Evolutionary conservation across 2,113 vertebrate genomes (phyloP).

Genomic region (Callipepla californica): DNA sequence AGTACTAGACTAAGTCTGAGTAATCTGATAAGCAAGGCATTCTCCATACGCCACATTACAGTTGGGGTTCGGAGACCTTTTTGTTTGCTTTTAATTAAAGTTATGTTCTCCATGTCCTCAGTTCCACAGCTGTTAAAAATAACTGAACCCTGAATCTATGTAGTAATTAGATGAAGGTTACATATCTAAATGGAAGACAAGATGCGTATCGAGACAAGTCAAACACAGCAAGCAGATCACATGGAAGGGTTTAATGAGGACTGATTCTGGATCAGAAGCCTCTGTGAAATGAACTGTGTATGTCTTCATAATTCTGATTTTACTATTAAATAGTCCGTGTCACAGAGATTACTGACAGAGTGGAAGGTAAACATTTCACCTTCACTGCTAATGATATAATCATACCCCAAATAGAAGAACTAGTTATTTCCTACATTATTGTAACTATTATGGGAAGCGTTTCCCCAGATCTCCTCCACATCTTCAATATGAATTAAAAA

Average conservation of each 20-base stretch:
- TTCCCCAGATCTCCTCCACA: not conserved
- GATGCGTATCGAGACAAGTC: not conserved
- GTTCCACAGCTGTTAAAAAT: not conserved
- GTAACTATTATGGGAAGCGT: rapidly evolving
- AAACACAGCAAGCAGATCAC: not conserved
- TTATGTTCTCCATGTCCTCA: not conserved
- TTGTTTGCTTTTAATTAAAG: conserved; percentile 30
- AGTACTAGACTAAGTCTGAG: not conserved
- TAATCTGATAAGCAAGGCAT: not conserved
- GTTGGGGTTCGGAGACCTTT: not conserved
- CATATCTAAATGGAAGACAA: not conserved
- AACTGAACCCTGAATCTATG: not conserved
- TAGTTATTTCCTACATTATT: not conserved
- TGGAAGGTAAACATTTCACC: not conserved
- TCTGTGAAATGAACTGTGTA: not conserved
- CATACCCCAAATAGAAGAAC: not conserved
- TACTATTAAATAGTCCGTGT: not conserved
- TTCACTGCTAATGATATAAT: not conserved
- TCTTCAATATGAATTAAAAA: not conserved
- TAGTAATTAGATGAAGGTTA: not conserved
- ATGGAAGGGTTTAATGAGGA: not conserved
- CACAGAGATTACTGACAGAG: not conserved
- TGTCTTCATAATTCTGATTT: not conserved
- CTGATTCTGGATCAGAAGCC: not conserved
- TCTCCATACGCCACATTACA: not conserved